Evolutionary conservation across 2,888 invertebrate genomes (phyloP), one percentile per base, ranked within the genome.

Genomic region (Ophion costatus): DNA sequence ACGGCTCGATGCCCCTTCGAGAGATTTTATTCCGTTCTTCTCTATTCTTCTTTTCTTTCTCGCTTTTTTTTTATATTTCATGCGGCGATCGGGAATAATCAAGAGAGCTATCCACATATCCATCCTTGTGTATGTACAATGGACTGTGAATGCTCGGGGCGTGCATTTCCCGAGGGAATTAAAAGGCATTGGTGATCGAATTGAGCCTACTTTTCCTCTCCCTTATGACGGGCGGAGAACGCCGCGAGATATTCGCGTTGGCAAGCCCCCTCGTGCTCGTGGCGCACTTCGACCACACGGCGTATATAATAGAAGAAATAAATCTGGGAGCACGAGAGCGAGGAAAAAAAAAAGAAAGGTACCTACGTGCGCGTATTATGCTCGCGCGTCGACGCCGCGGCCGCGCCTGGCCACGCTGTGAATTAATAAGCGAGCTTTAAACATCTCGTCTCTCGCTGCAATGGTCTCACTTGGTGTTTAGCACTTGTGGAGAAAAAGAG

Each of bases 371-470:
- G 80, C 74, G 80, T 80, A 80, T 79, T 85, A 74, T 73, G 63
- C 22, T 67, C 69, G 80, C 22, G 67, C 80, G 85, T 82, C 82
- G 77, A 82, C 80, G 84, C 81, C 75, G 78, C 33, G 22, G 78
- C 74, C 78, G 70, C 78, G 82, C 84, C 75, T 79, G 79, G 76
- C 85, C 89, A 87, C 88, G 90, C 89, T 88, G 90, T 91, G 93
- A 92, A 93, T 93, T 93, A 93, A 93, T 93, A 92, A 92, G 92
- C 92, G 89, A 88, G 90, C 89, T 92, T 89, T 88, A 87, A 89
- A 89, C 88, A 82, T 84, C 82, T 33, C 38, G 67, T 75, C 71
- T 59, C 59, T 22, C 59, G 20, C 20, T 59, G 20, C 59, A 9
- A 20, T 70, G 45, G 45, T 80, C 83, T 78, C 82, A 24, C 57